Conservation (phyloP, 2,888 invertebrate genomes). For the Gymnosoma rotundatum region DNA sequence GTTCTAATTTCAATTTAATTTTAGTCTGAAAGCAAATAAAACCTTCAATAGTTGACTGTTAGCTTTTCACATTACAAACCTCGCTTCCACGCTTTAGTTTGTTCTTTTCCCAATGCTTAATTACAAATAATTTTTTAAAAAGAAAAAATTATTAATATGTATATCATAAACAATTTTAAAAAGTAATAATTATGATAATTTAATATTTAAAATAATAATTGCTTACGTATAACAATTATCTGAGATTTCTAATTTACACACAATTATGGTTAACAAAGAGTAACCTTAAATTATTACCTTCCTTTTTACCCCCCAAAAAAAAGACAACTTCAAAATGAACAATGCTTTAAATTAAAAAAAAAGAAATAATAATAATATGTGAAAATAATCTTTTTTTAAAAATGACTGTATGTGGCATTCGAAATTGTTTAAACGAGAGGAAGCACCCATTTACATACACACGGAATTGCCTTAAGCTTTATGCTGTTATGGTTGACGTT, state of each 20-base stretch:
- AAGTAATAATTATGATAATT: too few species aligned
- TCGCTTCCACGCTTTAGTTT: too few species aligned
- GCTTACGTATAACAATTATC: too few species aligned
- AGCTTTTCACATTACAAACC: too few species aligned
- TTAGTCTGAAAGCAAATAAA: too few species aligned
- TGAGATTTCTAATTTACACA: neutral
- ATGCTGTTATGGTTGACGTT: slow-evolving; percentile 1
- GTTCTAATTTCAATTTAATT: too few species aligned
- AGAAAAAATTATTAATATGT: too few species aligned
- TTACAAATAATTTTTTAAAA: too few species aligned
- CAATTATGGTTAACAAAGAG: neutral
- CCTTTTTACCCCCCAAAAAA: neutral
- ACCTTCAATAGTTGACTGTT: too few species aligned
- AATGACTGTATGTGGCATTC: neutral
- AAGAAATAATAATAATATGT: neutral
- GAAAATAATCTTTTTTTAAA: neutral
- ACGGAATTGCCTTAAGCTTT: slow-evolving; percentile 43
- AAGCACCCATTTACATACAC: slow-evolving; percentile 15
- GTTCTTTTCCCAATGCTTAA: too few species aligned
- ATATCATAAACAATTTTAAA: too few species aligned
- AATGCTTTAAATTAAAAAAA: neutral
- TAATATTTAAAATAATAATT: too few species aligned
- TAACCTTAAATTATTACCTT: neutral
- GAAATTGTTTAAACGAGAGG: slow-evolving; percentile 17
- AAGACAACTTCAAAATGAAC: neutral